These are phyloP conservation scores for Dermatemys mawii DNA, from an alignment of 2,113 vertebrate genomes.

Conservation along the genomic window DNA sequence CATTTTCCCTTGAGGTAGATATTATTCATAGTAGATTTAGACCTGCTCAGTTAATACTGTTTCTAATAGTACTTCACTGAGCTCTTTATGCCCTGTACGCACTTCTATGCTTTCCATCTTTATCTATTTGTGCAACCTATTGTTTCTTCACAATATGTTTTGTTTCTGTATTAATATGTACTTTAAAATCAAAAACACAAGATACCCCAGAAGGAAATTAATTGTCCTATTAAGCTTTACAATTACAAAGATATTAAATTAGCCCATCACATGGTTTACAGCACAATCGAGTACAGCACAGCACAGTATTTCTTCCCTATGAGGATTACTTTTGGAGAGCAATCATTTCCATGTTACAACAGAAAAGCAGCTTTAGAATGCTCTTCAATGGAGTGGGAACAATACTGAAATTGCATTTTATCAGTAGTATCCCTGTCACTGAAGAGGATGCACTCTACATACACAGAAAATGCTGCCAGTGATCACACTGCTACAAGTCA, in stretches of 20 bases:
- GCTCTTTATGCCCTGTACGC: neutral
- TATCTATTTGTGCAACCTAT: constrained; percentile 1
- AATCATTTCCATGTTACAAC: neutral
- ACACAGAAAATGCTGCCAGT: neutral
- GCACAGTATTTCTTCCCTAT: neutral
- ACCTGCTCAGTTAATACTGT: neutral
- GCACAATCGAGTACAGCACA: neutral
- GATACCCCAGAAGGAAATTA: neutral
- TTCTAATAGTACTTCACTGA: neutral
- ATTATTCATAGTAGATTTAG: neutral
- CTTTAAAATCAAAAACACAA: constrained; percentile 6
- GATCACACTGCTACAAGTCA: neutral
- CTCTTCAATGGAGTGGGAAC: constrained; percentile 3
- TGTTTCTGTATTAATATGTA: constrained; percentile 14
- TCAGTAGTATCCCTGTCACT: constrained; percentile 44
- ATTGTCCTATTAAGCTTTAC: neutral
- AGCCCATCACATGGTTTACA: constrained; percentile 14
- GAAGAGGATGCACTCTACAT: constrained; percentile 16
- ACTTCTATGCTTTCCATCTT: neutral
- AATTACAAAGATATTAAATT: neutral
- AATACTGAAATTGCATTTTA: constrained; percentile 23
- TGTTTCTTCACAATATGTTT: constrained; percentile 33
- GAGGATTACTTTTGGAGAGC: constrained; percentile 67
- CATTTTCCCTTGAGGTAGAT: constrained; percentile 3
- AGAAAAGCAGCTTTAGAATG: constrained; percentile 50